Percentiles rank a stretch among this genome's conserved stretches.
Conservation (phyloP, 2,888 invertebrate genomes). For the Hyposoter didymator region DNA sequence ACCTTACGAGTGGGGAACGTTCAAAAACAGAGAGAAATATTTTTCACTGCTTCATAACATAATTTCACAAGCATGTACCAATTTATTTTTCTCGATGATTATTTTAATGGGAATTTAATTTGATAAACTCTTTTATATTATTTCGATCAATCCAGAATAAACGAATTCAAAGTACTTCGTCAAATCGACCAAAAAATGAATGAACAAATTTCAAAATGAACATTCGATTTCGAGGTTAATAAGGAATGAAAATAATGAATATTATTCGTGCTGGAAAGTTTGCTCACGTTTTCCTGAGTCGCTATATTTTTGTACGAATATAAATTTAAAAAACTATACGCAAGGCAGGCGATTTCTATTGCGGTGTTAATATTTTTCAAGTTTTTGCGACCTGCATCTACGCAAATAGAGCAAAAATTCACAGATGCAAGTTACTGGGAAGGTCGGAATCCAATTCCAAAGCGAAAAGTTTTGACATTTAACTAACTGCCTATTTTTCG, state of each 20-base stretch:
- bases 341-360: neutral
- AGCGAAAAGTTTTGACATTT: neutral
- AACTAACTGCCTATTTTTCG: neutral
- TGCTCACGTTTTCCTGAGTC: no score
- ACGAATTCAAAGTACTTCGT: neutral
- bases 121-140: neutral
- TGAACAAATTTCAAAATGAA: neutral
- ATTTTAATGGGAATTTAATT: neutral
- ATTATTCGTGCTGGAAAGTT: neutral
- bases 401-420: neutral
- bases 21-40: neutral
- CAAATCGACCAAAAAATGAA: neutral
- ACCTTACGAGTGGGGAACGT: conserved; percentile 11
- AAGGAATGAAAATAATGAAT: neutral
- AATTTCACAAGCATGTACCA: neutral
- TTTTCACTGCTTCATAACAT: no score
- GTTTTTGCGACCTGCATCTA: neutral
- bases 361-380: neutral
- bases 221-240: neutral
- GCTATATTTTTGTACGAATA: no score
- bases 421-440: neutral
- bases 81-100: neutral
- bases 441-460: neutral
- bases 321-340: neutral
- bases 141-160: neutral